phyloP scores from a whole-genome alignment of 2,113 vertebrate genomes.

The Hoplias malabaricus region DNA sequence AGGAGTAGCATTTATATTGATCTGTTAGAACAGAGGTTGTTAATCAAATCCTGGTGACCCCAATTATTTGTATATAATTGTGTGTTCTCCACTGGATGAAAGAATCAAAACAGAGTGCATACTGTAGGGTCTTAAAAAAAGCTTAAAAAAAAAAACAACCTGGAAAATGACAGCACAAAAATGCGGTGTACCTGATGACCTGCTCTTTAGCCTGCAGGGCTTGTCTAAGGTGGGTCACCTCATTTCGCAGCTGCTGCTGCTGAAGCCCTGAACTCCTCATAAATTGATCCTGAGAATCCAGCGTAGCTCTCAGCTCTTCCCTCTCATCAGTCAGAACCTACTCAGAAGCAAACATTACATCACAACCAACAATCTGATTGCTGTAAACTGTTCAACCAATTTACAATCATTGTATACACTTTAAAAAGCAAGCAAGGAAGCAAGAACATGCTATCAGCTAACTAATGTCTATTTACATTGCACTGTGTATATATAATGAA shows the following conservation, averaged over 20 bases:
- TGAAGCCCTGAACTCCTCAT: constrained; percentile 69
- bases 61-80: too few species aligned
- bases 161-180: not conserved
- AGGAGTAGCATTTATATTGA: too few species aligned
- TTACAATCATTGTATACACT: not conserved
- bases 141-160: not conserved
- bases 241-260: constrained; percentile 73
- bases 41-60: too few species aligned
- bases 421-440: not conserved
- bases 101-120: too few species aligned
- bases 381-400: not conserved
- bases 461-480: not conserved
- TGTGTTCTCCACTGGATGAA: too few species aligned
- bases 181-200: constrained; percentile 72
- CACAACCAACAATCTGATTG: not conserved
- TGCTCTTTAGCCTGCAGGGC: constrained; percentile 72
- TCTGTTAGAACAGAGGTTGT: too few species aligned
- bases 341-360: constrained; percentile 10
- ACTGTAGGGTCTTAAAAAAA: not conserved
- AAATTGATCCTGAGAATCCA: constrained; percentile 77
- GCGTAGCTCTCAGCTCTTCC: constrained; percentile 72
- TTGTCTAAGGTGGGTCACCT: constrained; percentile 71
- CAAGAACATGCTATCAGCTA: not conserved
- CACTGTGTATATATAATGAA: not conserved
- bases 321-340: constrained; percentile 80